Evolutionary conservation across 2,113 vertebrate genomes (phyloP), one percentile per base, ranked within the genome.

Genomic region (Cephalopterus ornatus): DNA sequence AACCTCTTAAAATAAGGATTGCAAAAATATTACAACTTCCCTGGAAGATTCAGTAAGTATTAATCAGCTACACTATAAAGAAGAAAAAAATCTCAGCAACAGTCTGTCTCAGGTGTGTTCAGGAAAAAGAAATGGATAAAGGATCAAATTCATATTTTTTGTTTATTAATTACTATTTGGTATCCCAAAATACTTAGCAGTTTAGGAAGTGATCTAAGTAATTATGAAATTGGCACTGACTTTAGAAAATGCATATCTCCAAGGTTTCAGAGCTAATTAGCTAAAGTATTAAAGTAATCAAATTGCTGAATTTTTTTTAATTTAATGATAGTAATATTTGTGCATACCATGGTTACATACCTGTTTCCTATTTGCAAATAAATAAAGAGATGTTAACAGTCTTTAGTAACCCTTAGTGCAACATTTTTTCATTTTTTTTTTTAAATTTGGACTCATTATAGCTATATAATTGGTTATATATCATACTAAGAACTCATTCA

Each of bases 401-500:
- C 63, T 95, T 94, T 63, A 95, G 95, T 80, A 95, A 95, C 97
- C 90, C 95, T 97, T 39, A 65, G 88, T 94, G 79, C 55, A 96
- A 87, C 85, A 92, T 95, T 97, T 97, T 96, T 97, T 97, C 61
- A 95, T 98, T 95, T 97, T 74, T 26, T 88, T 97, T 97, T 97
- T 92, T 52, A 97, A 97, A 92, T 96, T 85, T 90, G 72, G 71
- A 88, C 74, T 98, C 93, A 92, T 97, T 98, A 97, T 91, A 95
- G 93, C 86, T 56, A 52, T 88, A 67, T 97, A 97, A 97, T 95
- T 97, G 94, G 94, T 91, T 97, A 91, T 94, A 96, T 83, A 90
- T 98, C 95, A 96, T 95, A 93, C 85, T 96, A 97, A 97, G 81
- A 93, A 97, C 76, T 95, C 94, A 96, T 93, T 96, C 93, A 66